Percentiles rank a stretch among this genome's conserved stretches.
These are phyloP conservation scores for Hippocampus guttulatus DNA, from an alignment of 2,113 vertebrate species.

Conservation along the genomic window DNA sequence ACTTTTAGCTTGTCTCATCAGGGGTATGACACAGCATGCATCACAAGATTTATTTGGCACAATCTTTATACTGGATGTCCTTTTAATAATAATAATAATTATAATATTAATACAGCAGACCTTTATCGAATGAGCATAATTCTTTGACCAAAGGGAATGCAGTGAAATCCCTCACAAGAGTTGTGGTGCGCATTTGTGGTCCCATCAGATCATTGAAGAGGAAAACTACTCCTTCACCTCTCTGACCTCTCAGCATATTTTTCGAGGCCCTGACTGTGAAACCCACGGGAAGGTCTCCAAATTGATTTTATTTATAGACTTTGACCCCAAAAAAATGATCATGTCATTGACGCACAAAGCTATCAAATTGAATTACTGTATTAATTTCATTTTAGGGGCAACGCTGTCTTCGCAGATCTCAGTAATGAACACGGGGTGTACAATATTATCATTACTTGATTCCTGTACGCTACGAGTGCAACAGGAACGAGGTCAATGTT, in stretches of 20 bases:
- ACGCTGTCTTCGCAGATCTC: neutral
- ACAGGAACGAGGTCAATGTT: neutral
- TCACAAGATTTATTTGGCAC: neutral
- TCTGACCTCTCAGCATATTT: neutral
- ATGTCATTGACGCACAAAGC: neutral
- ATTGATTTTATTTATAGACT: neutral
- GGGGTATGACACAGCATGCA: neutral
- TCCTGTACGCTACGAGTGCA: neutral
- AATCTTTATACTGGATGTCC: neutral
- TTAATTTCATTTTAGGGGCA: neutral
- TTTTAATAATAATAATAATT: too few species aligned
- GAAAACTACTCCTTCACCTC: neutral
- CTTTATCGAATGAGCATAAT: too few species aligned
- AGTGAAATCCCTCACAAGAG: neutral
- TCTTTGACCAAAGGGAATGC: neutral
- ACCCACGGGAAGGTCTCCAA: slow-evolving; percentile 1
- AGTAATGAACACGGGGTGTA: neutral
- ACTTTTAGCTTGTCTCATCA: too few species aligned
- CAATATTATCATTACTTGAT: neutral
- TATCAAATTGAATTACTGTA: neutral
- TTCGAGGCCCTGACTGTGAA: neutral
- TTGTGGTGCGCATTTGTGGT: neutral
- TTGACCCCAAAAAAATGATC: neutral
- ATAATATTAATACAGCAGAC: too few species aligned
- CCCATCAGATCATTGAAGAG: neutral